These are phyloP conservation scores for Xenopus petersii DNA, from an alignment of 2,797 vertebrate species.

Conservation along the genomic window DNA sequence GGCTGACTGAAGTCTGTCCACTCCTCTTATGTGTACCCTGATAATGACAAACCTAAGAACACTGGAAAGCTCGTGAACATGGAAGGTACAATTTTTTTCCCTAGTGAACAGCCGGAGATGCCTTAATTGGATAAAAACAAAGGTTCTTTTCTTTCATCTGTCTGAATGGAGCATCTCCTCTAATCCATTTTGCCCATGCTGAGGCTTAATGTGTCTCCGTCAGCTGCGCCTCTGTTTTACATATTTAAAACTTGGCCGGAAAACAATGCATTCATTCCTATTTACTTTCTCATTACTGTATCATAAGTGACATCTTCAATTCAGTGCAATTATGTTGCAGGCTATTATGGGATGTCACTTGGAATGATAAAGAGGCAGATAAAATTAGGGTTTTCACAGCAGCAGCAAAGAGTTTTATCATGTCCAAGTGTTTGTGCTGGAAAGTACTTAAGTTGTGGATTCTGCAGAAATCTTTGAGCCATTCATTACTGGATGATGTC, in stretches of 20 bases:
- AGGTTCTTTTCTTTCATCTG: not conserved
- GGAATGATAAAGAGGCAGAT: not conserved
- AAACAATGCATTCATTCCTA: not conserved
- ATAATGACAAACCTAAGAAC: too few relatives aligned
- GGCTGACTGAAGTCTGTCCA: too few relatives aligned
- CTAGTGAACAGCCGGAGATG: too few relatives aligned
- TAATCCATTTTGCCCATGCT: conserved; percentile 1
- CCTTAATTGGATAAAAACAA: too few relatives aligned
- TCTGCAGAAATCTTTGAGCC: not conserved
- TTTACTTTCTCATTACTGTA: not conserved
- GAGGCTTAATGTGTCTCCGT: not conserved
- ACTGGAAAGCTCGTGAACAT: too few relatives aligned
- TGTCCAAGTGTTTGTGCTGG: not conserved
- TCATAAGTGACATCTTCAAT: conserved; percentile 17
- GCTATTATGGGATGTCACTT: not conserved
- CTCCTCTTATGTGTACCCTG: too few relatives aligned
- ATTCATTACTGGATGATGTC: not conserved
- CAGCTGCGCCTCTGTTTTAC: not conserved
- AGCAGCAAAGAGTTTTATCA: not conserved
- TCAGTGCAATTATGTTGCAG: not conserved
- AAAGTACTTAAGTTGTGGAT: not conserved
- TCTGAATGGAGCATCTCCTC: not conserved
- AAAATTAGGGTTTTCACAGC: not conserved
- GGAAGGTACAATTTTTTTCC: too few relatives aligned
- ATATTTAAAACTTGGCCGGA: not conserved